Evolutionary conservation across 2,113 vertebrate species (phyloP), one percentile per base, ranked within the genome.

Genomic region (Oenanthe oenanthe): DNA sequence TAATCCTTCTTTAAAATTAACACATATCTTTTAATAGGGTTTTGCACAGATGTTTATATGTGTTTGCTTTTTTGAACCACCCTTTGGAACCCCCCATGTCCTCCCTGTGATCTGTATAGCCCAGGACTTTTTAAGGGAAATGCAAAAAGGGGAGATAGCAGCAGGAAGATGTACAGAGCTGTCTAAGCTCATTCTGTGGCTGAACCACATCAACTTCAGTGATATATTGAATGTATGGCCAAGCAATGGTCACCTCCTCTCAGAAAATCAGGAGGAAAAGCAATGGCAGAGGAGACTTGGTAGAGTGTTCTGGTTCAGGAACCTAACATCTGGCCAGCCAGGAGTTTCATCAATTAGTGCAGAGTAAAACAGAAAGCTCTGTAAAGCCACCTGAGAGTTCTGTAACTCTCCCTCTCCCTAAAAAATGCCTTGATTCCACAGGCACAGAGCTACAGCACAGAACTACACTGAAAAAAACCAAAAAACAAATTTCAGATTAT

Each of bases 211-310:
- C 11, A 76, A 7, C 5, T 86, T 10, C 21, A 66, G 29, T 24
- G 5, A 47, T 16, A 3, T 28, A 13, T 0, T 60, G 51, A 73
- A 56, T 2, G 2, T 5, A 19, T 47, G 34, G 24, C 3, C 12
- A 72, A 93, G 13, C 4, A 78, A 6, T 4, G 7, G 17, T 29
- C 3, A 6, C 7, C 7, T 62, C 17, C 15, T 70, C 15, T 68
- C n/a, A 72, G 45, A 13, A 54, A 68, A 68, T 54, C 3, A 74
- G 34, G 12, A 31, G 4, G 1, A 10, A 25, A 74, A 87, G 32
- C 15, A 13, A 24, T 13, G 21, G 16, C 6, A 72, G 13, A 47
- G 29, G 13, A 67, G n/a, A 40, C 8, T 18, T 47, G 13, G 6
- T 40, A 11, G 25, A 58, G 4, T 1, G 4, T 36, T 21, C n/a